Conservation (phyloP, 2,113 vertebrate genomes). For the Phoxinus phoxinus region DNA sequence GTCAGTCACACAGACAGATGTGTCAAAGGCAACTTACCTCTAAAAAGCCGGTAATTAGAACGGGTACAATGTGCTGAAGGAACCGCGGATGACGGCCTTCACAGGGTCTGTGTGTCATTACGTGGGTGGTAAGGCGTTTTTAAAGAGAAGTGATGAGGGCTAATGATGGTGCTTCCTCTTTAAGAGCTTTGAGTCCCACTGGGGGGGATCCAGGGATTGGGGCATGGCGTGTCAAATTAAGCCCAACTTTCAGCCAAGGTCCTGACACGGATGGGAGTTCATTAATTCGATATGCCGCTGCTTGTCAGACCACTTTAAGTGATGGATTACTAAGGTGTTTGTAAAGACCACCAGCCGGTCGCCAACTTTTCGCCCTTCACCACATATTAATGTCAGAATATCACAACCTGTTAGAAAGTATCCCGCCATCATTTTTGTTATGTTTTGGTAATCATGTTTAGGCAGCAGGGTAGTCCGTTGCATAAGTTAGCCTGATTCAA, state of each 20-base stretch:
- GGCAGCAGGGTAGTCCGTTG: neutral
- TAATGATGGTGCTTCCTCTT: slow-evolving; percentile 72
- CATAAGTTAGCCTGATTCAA: neutral
- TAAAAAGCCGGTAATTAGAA: slow-evolving; percentile 68
- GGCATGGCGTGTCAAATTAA: slow-evolving; percentile 18
- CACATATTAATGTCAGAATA: neutral
- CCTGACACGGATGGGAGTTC: slow-evolving; percentile 30
- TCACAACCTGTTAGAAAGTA: neutral
- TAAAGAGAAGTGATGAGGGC: slow-evolving; percentile 60
- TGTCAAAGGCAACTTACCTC: slow-evolving; percentile 58
- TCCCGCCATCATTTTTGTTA: neutral
- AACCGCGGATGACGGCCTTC: slow-evolving; percentile 59
- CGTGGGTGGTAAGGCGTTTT: slow-evolving; percentile 67
- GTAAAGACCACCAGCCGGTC: neutral
- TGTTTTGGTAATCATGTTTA: neutral
- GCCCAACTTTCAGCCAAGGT: slow-evolving; percentile 32
- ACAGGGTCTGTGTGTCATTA: slow-evolving; percentile 69
- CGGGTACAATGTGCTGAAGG: slow-evolving; percentile 64
- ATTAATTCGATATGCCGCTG: slow-evolving; percentile 21
- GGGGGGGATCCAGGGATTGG: slow-evolving; percentile 42
- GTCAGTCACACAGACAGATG: slow-evolving; percentile 65
- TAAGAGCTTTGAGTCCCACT: slow-evolving; percentile 55
- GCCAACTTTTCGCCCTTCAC: slow-evolving; percentile 5
- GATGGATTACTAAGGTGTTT: slow-evolving; percentile 31
- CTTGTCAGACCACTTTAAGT: slow-evolving; percentile 28